phyloP scores from a whole-genome alignment of 1,140 invertebrate species.

The Batillaria attramentaria region DNA sequence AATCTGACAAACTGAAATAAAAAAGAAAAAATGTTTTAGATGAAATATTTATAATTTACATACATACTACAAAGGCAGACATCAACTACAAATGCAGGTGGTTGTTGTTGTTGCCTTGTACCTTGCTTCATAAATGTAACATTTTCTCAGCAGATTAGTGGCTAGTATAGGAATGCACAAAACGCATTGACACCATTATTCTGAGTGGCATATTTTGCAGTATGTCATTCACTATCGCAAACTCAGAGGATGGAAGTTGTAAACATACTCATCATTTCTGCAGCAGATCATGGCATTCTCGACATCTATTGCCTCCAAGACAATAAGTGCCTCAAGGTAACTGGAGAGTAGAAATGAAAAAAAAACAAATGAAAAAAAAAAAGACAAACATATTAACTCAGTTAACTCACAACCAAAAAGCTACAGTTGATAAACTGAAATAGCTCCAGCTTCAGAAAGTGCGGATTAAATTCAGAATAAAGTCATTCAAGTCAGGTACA shows the following conservation, averaged over 20 bases:
- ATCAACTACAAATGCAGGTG: too few relatives aligned
- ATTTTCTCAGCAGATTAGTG: neutral
- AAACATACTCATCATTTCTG: neutral
- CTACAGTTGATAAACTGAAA: too few relatives aligned
- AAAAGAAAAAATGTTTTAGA: slow-evolving; percentile 11
- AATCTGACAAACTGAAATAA: slow-evolving; percentile 50
- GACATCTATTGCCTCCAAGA: slow-evolving; percentile 66
- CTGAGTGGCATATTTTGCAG: neutral
- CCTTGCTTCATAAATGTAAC: too few relatives aligned
- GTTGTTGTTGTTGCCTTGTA: too few relatives aligned
- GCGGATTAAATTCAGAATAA: too few relatives aligned
- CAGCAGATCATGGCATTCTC: slow-evolving; percentile 42
- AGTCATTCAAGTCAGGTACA: too few relatives aligned
- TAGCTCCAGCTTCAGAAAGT: too few relatives aligned
- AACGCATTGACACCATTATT: neutral
- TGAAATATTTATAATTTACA: neutral
- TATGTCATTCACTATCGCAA: neutral
- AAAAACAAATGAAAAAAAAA: too few relatives aligned
- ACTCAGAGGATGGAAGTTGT: neutral
- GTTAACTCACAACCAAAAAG: too few relatives aligned
- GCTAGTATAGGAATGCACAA: neutral
- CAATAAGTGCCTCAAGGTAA: slow-evolving; percentile 64
- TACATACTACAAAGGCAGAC: too few relatives aligned
- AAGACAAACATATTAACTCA: too few relatives aligned
- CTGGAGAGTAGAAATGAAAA: too few relatives aligned